These are phyloP conservation scores for Rhaphigaster nebulosa DNA, from an alignment of 2,888 invertebrate species.

Conservation along the genomic window DNA sequence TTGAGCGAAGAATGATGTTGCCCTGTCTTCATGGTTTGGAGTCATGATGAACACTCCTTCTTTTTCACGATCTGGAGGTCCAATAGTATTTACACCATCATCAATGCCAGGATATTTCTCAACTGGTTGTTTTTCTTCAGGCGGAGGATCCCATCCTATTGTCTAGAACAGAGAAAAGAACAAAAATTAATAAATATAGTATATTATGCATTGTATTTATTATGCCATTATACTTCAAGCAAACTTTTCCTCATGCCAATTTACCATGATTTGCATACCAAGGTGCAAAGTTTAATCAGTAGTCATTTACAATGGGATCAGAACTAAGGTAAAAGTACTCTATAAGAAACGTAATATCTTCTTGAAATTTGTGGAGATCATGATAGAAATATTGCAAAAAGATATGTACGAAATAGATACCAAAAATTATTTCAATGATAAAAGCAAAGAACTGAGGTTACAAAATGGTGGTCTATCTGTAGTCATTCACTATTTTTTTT, in stretches of 20 bases:
- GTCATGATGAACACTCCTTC: conserved; percentile 83
- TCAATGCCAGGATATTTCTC: conserved; percentile 24
- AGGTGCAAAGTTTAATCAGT: neutral
- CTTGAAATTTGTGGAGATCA: too few relatives aligned
- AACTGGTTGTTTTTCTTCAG: conserved; percentile 30
- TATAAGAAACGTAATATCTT: too few relatives aligned
- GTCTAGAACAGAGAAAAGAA: neutral
- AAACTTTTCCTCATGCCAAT: neutral
- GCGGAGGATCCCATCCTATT: conserved; percentile 3
- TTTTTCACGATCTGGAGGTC: conserved; percentile 64
- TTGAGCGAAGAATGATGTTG: conserved; percentile 94
- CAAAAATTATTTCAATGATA: too few relatives aligned
- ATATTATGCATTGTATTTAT: neutral
- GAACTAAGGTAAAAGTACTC: too few relatives aligned
- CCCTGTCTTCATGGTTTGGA: conserved; percentile 84
- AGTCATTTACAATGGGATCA: neutral
- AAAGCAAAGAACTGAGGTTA: too few relatives aligned
- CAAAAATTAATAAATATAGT: neutral
- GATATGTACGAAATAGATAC: too few relatives aligned
- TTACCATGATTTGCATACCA: too few relatives aligned
- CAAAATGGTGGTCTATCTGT: too few relatives aligned
- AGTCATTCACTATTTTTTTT: too few relatives aligned
- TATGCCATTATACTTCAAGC: too few relatives aligned
- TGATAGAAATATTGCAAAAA: too few relatives aligned
- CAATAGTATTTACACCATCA: conserved; percentile 22